Conservation (phyloP, 2,888 invertebrate species). For the Cataglyphis cursor region DNA sequence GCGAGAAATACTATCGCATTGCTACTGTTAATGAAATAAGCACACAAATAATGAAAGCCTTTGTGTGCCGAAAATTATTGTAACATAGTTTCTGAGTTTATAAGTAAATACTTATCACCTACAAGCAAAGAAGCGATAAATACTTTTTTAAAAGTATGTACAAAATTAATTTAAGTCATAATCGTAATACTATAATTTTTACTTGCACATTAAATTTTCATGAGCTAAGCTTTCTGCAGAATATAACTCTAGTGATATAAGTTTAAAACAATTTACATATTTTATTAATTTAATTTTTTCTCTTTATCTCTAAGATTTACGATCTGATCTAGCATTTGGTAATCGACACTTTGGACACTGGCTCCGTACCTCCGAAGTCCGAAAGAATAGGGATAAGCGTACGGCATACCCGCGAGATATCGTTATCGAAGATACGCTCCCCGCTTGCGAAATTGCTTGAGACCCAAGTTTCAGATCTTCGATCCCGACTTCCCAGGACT, state of each 20-base stretch:
- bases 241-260: background rate
- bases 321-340: background rate
- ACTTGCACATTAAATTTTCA: background rate
- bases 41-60: conserved; percentile 57
- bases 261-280: background rate
- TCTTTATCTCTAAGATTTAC: background rate
- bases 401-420: conserved; percentile 29
- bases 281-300: background rate
- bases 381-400: conserved; percentile 24
- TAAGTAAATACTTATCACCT: background rate
- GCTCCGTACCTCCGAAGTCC: conserved; percentile 9
- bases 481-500: conserved; percentile 31
- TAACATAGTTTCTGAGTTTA: conserved; percentile 7
- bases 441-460: background rate
- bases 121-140: background rate
- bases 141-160: background rate
- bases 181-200: background rate
- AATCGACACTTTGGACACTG: conserved; percentile 21
- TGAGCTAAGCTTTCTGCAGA: background rate
- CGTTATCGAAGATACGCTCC: conserved; percentile 31
- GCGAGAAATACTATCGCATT: conserved; percentile 75
- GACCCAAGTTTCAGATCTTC: conserved; percentile 28
- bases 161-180: background rate
- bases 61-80: conserved; percentile 23
- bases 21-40: conserved; percentile 71